Evolutionary conservation across 1,140 invertebrate genomes (phyloP).

Genomic region (Drosophila murphyi): DNA sequence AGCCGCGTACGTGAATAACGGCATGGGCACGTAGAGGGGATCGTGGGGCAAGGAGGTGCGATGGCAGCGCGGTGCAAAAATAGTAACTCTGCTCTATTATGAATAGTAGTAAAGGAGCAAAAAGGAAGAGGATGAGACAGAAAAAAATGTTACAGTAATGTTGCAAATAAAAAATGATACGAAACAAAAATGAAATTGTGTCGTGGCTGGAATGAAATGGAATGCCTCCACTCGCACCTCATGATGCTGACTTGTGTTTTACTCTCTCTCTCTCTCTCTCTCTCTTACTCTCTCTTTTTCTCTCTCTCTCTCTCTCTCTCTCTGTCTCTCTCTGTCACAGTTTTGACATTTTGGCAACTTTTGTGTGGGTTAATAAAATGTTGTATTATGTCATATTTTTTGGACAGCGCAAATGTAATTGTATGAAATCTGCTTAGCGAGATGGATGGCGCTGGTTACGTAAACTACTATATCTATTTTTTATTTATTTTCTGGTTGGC

Average conservation of each 20-base stretch:
- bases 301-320: background rate
- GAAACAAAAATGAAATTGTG: slow-evolving; percentile 69
- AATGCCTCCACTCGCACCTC: slow-evolving; percentile 40
- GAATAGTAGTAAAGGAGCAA: slow-evolving; percentile 56
- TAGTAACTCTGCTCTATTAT: slow-evolving; percentile 77
- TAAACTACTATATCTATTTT: slow-evolving; percentile 16
- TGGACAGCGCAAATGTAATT: slow-evolving; percentile 54
- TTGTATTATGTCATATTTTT: slow-evolving; percentile 80
- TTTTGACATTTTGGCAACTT: slow-evolving; percentile 54
- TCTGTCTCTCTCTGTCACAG: slow-evolving; percentile 4
- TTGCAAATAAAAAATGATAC: slow-evolving; percentile 40
- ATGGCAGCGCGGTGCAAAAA: slow-evolving; percentile 38
- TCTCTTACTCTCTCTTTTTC: background rate
- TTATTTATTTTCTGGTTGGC: background rate
- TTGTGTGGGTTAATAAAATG: slow-evolving; percentile 78
- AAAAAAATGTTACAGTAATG: slow-evolving; percentile 40
- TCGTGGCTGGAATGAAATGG: slow-evolving; percentile 17
- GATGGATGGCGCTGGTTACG: slow-evolving; percentile 26
- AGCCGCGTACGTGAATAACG: slow-evolving; percentile 75
- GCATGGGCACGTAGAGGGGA: slow-evolving; percentile 60
- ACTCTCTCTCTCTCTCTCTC: background rate
- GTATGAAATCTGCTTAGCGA: slow-evolving; percentile 49
- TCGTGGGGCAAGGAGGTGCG: background rate
- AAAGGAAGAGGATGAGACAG: slow-evolving; percentile 27
- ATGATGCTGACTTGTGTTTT: slow-evolving; percentile 69